A percentile compares a stretch with the other conserved stretches of the same genome.
These are phyloP conservation scores for Girardinichthys multiradiatus DNA, from an alignment of 2,113 vertebrate species.

Conservation along the genomic window DNA sequence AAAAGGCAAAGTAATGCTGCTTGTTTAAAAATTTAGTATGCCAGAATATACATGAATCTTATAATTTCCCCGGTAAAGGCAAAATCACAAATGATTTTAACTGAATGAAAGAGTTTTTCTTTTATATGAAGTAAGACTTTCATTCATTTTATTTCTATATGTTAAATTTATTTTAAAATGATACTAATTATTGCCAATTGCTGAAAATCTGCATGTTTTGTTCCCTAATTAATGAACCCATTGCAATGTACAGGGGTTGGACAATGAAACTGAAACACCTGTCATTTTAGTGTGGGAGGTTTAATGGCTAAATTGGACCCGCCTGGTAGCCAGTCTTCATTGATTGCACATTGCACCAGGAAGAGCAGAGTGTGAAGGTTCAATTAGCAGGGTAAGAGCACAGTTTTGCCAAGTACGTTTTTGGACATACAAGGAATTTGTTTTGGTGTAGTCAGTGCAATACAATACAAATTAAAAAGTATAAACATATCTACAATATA, in stretches of 20 bases:
- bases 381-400: no score
- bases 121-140: background rate
- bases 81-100: background rate
- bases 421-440: no score
- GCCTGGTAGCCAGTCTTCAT: no score
- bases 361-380: no score
- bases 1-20: constrained; percentile 10
- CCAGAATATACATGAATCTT: constrained; percentile 5
- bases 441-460: no score
- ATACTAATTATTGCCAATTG: background rate
- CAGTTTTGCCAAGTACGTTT: no score
- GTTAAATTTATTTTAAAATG: background rate
- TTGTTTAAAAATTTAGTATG: constrained; percentile 9
- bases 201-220: constrained; percentile 9
- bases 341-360: no score
- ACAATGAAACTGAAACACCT: no score
- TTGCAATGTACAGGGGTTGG: background rate
- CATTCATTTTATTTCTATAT: background rate
- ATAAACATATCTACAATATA: no score
- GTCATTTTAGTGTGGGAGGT: no score
- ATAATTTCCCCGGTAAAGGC: background rate
- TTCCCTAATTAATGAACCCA: constrained; percentile 14
- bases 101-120: background rate
- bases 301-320: no score
- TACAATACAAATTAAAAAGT: no score